phyloP scores from a whole-genome alignment of 2,113 vertebrate species.

The Nibea coibor region DNA sequence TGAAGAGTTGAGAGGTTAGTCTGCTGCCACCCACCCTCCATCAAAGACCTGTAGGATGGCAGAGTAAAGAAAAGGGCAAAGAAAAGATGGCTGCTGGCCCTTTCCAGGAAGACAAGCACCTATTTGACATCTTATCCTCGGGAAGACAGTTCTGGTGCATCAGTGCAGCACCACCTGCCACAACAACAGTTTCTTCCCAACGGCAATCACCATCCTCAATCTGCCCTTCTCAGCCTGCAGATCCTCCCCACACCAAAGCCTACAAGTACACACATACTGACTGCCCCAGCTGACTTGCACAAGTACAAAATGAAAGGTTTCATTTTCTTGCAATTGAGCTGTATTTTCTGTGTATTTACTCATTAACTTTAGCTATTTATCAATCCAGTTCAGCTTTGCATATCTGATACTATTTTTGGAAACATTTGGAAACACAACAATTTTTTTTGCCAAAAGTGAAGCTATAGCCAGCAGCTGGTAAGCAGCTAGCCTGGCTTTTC shows the following conservation, averaged over 20 bases:
- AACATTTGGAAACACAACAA: not conserved
- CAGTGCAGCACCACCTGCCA: slow-evolving; percentile 56
- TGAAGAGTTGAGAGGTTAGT: slow-evolving; percentile 28
- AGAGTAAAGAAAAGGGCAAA: slow-evolving; percentile 44
- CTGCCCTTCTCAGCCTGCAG: slow-evolving; percentile 44
- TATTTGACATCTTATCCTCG: slow-evolving; percentile 58
- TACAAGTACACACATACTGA: slow-evolving; percentile 23
- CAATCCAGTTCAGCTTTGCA: not conserved
- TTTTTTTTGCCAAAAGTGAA: not conserved
- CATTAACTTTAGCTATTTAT: slow-evolving; percentile 8
- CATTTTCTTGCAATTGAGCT: not conserved
- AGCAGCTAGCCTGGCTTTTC: not conserved
- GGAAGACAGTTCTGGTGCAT: slow-evolving; percentile 61
- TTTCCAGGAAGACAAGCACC: slow-evolving; percentile 52
- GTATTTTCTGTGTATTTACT: slow-evolving; percentile 2
- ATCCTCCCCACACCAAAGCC: slow-evolving; percentile 16
- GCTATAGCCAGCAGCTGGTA: not conserved
- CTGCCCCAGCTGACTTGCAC: slow-evolving; percentile 28
- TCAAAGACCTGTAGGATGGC: slow-evolving; percentile 40
- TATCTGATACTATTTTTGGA: not conserved
- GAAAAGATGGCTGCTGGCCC: slow-evolving; percentile 48
- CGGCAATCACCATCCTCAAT: slow-evolving; percentile 55
- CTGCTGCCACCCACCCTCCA: slow-evolving; percentile 18
- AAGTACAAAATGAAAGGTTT: not conserved
- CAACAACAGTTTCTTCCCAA: slow-evolving; percentile 50